These are phyloP conservation scores for Teleogryllus occipitalis DNA, from an alignment of 1,140 invertebrate genomes.

Conservation along the genomic window DNA sequence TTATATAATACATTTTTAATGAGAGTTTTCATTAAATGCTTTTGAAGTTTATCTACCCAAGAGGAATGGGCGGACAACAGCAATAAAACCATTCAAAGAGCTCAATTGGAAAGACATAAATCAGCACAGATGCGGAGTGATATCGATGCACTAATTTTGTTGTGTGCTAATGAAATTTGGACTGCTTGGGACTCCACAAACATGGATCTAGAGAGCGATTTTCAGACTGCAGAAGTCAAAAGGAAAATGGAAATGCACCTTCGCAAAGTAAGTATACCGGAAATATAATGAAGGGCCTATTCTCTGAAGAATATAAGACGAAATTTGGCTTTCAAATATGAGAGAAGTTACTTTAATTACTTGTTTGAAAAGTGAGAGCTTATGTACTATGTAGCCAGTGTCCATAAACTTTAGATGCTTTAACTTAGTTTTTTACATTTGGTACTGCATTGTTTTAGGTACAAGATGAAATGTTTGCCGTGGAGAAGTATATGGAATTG, in stretches of 20 bases:
- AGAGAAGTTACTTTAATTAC: too few relatives aligned
- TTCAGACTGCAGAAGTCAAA: background rate
- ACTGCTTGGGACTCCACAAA: background rate
- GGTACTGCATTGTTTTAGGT: constrained; percentile 35
- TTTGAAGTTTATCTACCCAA: too few relatives aligned
- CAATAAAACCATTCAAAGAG: constrained; percentile 42
- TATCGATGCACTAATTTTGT: background rate
- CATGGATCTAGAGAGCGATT: background rate
- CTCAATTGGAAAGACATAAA: constrained; percentile 41
- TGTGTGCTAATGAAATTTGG: background rate
- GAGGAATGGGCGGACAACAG: constrained; percentile 41
- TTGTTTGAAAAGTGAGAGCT: too few relatives aligned
- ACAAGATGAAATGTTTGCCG: constrained; percentile 55
- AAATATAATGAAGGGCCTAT: too few relatives aligned
- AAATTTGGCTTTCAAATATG: too few relatives aligned
- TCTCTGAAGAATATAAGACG: too few relatives aligned
- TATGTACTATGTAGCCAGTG: too few relatives aligned
- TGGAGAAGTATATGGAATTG: constrained; percentile 51
- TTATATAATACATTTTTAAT: too few relatives aligned
- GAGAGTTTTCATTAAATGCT: too few relatives aligned
- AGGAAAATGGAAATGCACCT: background rate
- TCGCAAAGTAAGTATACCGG: background rate
- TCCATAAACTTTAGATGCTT: too few relatives aligned
- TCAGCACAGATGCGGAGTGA: constrained; percentile 25
- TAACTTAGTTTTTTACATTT: too few relatives aligned